These are phyloP conservation scores for Oopsacas minuta DNA, from an alignment of 37 sponge, comb jelly and placozoan genomes.

Conservation along the genomic window DNA sequence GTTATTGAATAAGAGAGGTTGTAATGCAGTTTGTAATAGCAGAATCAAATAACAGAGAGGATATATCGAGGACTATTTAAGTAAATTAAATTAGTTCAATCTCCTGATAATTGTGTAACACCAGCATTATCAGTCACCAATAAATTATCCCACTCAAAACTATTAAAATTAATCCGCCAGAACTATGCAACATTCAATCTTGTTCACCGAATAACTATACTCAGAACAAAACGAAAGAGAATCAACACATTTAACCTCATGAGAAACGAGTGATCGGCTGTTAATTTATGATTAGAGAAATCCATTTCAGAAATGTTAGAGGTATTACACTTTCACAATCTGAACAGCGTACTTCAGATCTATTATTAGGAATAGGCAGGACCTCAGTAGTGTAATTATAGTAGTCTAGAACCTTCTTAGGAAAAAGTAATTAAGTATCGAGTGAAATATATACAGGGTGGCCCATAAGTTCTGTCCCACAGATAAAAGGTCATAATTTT, in stretches of 20 bases:
- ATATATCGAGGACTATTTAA: not conserved
- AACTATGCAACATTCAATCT: not conserved
- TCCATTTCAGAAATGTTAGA: too few relatives aligned
- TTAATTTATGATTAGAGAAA: too few relatives aligned
- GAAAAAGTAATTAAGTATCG: too few relatives aligned
- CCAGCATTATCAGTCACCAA: not conserved
- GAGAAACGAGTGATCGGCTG: too few relatives aligned
- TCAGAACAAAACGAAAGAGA: not conserved
- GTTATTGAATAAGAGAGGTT: not conserved
- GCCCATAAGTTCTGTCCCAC: too few relatives aligned
- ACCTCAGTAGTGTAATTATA: too few relatives aligned
- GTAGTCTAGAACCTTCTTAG: too few relatives aligned
- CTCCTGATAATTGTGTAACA: not conserved
- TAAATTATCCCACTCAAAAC: not conserved
- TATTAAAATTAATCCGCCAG: not conserved
- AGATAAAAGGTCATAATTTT: too few relatives aligned
- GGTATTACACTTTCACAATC: too few relatives aligned
- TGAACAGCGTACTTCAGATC: too few relatives aligned
- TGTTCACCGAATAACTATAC: not conserved
- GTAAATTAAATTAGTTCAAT: not conserved
- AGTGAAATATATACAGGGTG: too few relatives aligned
- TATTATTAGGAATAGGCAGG: too few relatives aligned
- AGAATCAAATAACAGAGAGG: not conserved
- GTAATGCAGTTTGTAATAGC: not conserved
- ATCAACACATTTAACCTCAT: not conserved